A percentile compares a stretch with the other conserved stretches of the same genome.
These are phyloP conservation scores for Cyclura pinguis DNA, from an alignment of 2,797 vertebrate genomes.

Conservation along the genomic window DNA sequence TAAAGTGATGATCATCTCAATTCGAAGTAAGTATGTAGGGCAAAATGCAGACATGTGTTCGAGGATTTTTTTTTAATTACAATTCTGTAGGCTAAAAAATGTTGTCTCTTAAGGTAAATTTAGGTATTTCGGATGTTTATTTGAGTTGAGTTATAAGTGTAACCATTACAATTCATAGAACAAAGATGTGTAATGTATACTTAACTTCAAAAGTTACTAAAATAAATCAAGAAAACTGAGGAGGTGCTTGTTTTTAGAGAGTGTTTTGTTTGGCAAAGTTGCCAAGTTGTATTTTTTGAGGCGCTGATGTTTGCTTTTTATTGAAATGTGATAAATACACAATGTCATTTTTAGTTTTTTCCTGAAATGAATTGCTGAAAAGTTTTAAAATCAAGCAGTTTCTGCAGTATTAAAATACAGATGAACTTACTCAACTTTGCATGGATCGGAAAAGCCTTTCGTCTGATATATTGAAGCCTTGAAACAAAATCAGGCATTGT, in stretches of 20 bases:
- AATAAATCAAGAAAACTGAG: not conserved
- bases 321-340: not conserved
- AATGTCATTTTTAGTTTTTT: not conserved
- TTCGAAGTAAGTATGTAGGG: not conserved
- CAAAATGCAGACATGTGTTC: not conserved
- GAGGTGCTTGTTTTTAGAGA: not conserved
- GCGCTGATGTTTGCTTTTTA: not conserved
- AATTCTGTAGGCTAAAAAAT: not conserved
- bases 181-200: not conserved
- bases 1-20: constrained; percentile 22
- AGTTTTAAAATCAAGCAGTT: not conserved
- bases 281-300: not conserved
- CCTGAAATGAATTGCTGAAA: not conserved
- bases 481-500: no score
- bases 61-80: not conserved
- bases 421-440: no score
- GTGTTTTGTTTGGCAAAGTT: not conserved
- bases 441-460: no score
- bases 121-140: not conserved
- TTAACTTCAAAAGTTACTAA: not conserved
- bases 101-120: not conserved
- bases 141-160: not conserved
- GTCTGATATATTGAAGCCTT: no score
- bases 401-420: not conserved
- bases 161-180: not conserved